Evolutionary conservation across 2,797 vertebrate species (phyloP), one percentile per base, ranked within the genome.

Genomic region (Lycodopsis pacificus): DNA sequence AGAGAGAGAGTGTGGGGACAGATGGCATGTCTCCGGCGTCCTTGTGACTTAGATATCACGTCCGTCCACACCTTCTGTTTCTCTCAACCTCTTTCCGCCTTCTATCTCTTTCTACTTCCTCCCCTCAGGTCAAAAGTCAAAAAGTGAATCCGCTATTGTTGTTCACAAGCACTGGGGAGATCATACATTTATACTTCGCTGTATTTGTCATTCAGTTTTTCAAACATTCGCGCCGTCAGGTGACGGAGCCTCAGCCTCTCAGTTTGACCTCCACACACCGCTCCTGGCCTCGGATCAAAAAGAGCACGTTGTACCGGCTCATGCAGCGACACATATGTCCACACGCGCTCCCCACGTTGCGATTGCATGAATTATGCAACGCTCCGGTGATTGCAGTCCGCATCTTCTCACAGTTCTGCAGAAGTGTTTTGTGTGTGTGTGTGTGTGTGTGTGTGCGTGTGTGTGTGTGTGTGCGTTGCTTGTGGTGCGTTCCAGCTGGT

Each of bases 311-410:
- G 86, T 70, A 76, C 76, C 13, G 17, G 65, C 84, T 65, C 88
- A 86, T 25, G 88, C 79, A 17, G 89, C 20, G 83, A 62, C 86
- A 83, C 89, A 86, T 88, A 88, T 88, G 88, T 84, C 84, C 77
- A 66, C 75, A 54, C 44, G 32, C 59, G 27, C 48, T 79, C n/a
- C n/a, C 12, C 27, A 27, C 20, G 76, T 80, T 72, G 51, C 70
- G 85, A 53, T 73, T 82, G 85, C 79, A 81, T 92, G 79, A 89
- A 91, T 91, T 90, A 86, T 88, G 71, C 79, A 89, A 54, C 32
- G 30, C 72, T 68, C 70, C 25, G 34, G 77, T 76, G 80, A 86
- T 82, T 83, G 77, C 69, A 78, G 80, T 75, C 80, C 30, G 73
- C 85, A 72, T 84, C 90, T 88, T 75, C 76, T 82, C 80, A 42